phyloP scores from a whole-genome alignment of 2,113 vertebrate genomes.

The Sinocyclocheilus maitianheensis region DNA sequence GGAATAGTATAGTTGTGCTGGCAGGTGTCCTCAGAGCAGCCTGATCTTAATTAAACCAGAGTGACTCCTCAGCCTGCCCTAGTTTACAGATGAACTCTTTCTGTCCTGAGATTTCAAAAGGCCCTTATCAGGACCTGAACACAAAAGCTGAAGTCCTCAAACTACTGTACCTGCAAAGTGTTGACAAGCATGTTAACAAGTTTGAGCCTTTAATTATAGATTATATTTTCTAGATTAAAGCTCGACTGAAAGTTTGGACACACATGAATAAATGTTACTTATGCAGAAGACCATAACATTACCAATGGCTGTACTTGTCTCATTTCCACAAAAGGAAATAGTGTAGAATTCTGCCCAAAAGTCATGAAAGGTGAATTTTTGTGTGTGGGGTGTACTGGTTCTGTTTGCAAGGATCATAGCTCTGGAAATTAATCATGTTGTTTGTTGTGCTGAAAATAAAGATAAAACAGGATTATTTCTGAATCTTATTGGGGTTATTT shows the following conservation, averaged over 20 bases:
- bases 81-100: conserved; percentile 36
- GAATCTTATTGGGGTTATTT: background rate
- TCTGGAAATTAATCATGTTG: background rate
- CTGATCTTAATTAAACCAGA: conserved; percentile 51
- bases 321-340: background rate
- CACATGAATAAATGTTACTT: background rate
- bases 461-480: background rate
- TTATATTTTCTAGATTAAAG: background rate
- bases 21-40: conserved; percentile 37
- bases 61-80: conserved; percentile 15
- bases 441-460: background rate
- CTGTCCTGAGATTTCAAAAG: conserved; percentile 29
- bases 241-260: background rate
- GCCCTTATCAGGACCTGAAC: conserved; percentile 56
- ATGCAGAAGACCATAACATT: background rate
- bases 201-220: conserved; percentile 30
- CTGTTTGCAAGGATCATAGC: background rate
- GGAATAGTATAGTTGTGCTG: conserved; percentile 4
- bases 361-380: background rate
- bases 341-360: background rate
- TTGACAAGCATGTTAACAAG: conserved; percentile 60
- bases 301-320: too few species aligned
- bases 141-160: conserved; percentile 57
- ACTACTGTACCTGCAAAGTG: conserved; percentile 52
- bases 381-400: background rate